A percentile compares a stretch with the other conserved stretches of the same genome.
Conservation (phyloP, 2,113 vertebrate species). For the Damaliscus lunatus region DNA sequence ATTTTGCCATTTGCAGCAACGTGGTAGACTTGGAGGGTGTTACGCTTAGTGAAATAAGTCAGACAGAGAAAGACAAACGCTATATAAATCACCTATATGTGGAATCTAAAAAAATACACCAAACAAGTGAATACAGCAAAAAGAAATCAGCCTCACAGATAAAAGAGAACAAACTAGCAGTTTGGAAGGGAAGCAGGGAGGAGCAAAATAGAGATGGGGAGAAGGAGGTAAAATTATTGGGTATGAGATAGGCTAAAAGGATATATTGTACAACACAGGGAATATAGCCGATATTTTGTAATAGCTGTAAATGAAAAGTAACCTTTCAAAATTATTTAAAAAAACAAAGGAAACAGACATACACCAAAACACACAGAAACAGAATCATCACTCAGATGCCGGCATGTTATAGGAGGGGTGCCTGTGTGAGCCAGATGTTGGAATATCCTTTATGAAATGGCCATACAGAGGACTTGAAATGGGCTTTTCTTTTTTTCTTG, state of each 20-base stretch:
- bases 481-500: neutral
- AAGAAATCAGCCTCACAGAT: neutral
- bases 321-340: neutral
- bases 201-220: neutral
- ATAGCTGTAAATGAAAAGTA: neutral
- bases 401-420: neutral
- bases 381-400: neutral
- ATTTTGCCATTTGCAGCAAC: neutral
- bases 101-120: neutral
- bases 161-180: neutral
- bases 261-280: neutral
- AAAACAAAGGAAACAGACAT: neutral
- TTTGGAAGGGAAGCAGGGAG: neutral
- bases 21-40: neutral
- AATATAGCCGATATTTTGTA: neutral
- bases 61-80: neutral
- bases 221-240: neutral
- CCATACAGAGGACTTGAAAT: neutral
- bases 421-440: neutral
- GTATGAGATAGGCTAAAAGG: neutral
- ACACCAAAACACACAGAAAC: neutral
- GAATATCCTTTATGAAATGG: neutral
- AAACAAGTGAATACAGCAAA: neutral
- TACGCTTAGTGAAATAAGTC: neutral
- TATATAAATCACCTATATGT: neutral